Evolutionary conservation across 2,797 vertebrate genomes (phyloP), one percentile per base, ranked within the genome.

Genomic region (Meda fulgida): DNA sequence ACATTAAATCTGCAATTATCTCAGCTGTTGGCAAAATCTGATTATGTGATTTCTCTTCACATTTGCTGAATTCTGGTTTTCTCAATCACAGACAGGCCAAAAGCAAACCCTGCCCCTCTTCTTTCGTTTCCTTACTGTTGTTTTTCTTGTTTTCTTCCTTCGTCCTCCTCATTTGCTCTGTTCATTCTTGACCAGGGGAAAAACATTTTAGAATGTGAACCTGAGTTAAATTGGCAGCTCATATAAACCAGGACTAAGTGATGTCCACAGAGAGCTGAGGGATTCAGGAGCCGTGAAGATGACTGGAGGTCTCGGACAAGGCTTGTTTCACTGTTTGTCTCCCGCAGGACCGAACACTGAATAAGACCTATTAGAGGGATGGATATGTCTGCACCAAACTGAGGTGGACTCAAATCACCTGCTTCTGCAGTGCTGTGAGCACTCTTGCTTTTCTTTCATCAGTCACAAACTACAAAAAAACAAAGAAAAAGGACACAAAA

Each of bases 361-460:
- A 87, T 87, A 76, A 87, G 72, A 77, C 71, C 55, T 78, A 84
- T 87, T 84, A 81, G 78, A 87, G 53, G 78, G 36, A 84, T 78
- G 53, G 83, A 84, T 87, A 80, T 81, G 66, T 40, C 71, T 70
- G 53, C 69, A 67, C 23, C 60, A 79, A 63, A 84, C 51, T 60
- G 65, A 77, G 53, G 13, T 58, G 43, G 77, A 87, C 83, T 67
- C 82, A 80, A 48, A 67, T 76, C 77, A 79, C 38, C 71, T 76
- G 21, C 66, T 71, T 84, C 38, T 63, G 29, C 40, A 63, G 77
- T 3, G 29, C 19, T 84, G 77, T 84, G 67, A 79, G 67, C 67
- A 38, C 55, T 38, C 53, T 26, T 60, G 53, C 66, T 72, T 84
- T 71, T 29, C 67, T 78, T 71, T 79, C 66, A 84, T 84, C 66